Percentiles rank a stretch among this genome's conserved stretches.
phyloP scores from a whole-genome alignment of 1,140 invertebrate species.

The Bradynema listronoti region DNA sequence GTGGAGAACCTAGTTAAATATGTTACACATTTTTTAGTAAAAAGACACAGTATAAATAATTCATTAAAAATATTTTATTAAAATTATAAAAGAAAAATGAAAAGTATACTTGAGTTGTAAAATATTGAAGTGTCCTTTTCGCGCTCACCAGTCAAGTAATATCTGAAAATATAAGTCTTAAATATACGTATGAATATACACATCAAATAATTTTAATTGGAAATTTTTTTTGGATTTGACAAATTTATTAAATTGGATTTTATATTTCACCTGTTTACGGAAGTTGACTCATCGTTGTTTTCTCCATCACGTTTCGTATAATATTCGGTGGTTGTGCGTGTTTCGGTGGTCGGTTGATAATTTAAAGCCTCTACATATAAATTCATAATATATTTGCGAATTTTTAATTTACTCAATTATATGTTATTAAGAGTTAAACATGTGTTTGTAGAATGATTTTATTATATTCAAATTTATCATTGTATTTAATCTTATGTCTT shows the following conservation, averaged over 20 bases:
- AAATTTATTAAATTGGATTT: not conserved
- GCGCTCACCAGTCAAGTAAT: conserved; percentile 49
- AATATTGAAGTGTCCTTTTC: conserved; percentile 47
- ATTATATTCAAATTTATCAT: not conserved
- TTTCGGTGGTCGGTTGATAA: not conserved
- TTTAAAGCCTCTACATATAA: conserved; percentile 1
- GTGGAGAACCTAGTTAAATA: conserved; percentile 1
- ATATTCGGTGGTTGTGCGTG: not conserved
- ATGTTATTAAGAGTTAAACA: too few species aligned
- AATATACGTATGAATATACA: not conserved
- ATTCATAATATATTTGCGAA: conserved; percentile 17
- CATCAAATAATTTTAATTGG: not conserved
- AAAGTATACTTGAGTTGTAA: conserved; percentile 17
- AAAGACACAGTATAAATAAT: not conserved
- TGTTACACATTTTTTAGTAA: not conserved
- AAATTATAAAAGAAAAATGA: conserved; percentile 2
- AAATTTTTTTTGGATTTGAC: not conserved
- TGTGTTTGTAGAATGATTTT: too few species aligned
- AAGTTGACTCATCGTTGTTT: not conserved
- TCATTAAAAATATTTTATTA: conserved; percentile 10
- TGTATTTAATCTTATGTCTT: not conserved
- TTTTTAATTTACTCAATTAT: not conserved
- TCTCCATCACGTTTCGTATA: conserved; percentile 1
- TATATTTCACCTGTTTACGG: not conserved
- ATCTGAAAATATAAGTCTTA: conserved; percentile 18